phyloP scores from a whole-genome alignment of 2,888 invertebrate species.

The Drosophila meridiana region DNA sequence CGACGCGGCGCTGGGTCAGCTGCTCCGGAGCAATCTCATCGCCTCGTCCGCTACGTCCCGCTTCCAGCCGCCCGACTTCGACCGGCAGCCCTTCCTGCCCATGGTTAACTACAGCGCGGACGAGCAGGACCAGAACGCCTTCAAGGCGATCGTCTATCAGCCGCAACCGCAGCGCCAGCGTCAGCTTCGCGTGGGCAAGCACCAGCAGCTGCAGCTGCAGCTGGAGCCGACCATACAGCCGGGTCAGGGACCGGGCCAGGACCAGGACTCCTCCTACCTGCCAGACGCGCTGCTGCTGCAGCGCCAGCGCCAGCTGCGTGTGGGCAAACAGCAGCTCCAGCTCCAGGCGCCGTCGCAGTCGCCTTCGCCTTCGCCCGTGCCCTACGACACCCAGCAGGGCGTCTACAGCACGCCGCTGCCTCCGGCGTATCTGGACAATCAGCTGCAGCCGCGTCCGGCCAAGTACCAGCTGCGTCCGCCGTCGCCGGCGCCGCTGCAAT shows the following conservation, averaged over 20 bases:
- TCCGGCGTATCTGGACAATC: slow-evolving; percentile 54
- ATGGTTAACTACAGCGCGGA: slow-evolving; percentile 87
- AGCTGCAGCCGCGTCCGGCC: slow-evolving; percentile 47
- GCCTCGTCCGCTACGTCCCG: slow-evolving; percentile 49
- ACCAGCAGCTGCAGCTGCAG: slow-evolving; percentile 49
- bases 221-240: slow-evolving; percentile 18
- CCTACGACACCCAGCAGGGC: slow-evolving; percentile 42
- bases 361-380: slow-evolving; percentile 12
- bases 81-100: slow-evolving; percentile 88
- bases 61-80: slow-evolving; percentile 85
- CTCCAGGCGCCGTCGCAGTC: slow-evolving; percentile 27
- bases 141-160: slow-evolving; percentile 83
- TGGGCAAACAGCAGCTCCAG: slow-evolving; percentile 63
- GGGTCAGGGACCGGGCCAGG: slow-evolving; percentile 45
- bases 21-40: slow-evolving; percentile 84
- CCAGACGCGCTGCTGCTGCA: slow-evolving; percentile 46
- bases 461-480: slow-evolving; percentile 69
- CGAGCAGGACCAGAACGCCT: slow-evolving; percentile 82
- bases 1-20: slow-evolving; percentile 85
- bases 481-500: slow-evolving; percentile 64
- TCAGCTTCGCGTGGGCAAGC: slow-evolving; percentile 45
- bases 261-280: slow-evolving; percentile 49
- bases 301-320: slow-evolving; percentile 60
- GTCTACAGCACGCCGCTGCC: slow-evolving; percentile 62
- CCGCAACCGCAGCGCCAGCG: slow-evolving; percentile 51